Conservation (phyloP, 2,888 invertebrate species). For the Ophion obscuratus region DNA sequence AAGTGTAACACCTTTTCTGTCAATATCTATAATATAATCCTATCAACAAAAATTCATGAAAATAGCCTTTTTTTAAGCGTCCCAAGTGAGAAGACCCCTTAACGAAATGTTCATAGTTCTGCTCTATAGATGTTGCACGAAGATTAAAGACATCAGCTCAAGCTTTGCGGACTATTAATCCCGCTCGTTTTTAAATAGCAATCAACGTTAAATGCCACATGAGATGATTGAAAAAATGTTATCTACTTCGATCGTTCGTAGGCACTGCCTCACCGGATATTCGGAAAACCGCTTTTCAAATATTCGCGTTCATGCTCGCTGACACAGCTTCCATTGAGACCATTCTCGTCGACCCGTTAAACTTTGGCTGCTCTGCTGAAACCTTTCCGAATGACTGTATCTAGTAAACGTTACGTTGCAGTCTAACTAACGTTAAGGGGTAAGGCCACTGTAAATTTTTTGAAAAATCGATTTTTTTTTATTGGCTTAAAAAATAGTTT, state of each 20-base stretch:
- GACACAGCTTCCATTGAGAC: neutral
- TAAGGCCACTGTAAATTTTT: too few species aligned
- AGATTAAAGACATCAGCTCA: constrained; percentile 1
- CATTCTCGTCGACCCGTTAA: neutral
- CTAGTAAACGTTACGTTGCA: too few species aligned
- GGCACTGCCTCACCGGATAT: neutral
- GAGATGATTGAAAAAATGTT: neutral
- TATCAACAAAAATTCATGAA: too few species aligned
- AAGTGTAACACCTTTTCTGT: too few species aligned
- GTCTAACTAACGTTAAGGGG: too few species aligned
- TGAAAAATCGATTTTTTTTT: too few species aligned
- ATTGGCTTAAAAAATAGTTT: too few species aligned
- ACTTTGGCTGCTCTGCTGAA: too few species aligned
- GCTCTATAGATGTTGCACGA: neutral
- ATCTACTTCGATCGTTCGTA: neutral
- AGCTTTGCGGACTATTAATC: neutral
- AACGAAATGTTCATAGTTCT: neutral
- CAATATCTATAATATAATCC: too few species aligned
- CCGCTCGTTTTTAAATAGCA: neutral
- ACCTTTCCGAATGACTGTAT: too few species aligned
- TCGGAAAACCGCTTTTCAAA: neutral
- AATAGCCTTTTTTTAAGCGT: too few species aligned
- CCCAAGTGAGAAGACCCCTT: too few species aligned
- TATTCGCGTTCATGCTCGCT: neutral
- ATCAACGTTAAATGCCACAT: neutral